These are phyloP conservation scores for Eurytoma californica DNA, from an alignment of 2,888 invertebrate genomes.

Conservation along the genomic window DNA sequence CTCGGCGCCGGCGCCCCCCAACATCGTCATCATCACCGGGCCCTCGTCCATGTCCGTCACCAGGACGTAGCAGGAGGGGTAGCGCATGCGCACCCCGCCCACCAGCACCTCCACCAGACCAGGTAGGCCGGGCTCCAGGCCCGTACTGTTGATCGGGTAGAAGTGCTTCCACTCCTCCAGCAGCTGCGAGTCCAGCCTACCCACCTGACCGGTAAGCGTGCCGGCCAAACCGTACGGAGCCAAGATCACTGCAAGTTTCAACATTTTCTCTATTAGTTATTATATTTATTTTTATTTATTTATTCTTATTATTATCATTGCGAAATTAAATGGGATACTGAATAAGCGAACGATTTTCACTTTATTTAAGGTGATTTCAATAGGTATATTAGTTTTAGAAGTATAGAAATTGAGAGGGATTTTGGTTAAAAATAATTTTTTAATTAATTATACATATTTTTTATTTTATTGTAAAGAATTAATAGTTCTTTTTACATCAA, in stretches of 20 bases:
- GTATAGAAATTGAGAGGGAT: too few relatives aligned
- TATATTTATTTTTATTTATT: too few relatives aligned
- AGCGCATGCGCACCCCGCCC: conserved; percentile 95
- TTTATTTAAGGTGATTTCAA: too few relatives aligned
- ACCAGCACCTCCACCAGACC: conserved; percentile 83
- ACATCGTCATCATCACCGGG: conserved; percentile 54
- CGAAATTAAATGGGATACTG: too few relatives aligned
- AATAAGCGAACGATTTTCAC: too few relatives aligned
- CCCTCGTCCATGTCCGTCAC: conserved; percentile 89
- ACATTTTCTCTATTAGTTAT: not conserved
- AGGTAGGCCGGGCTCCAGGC: conserved; percentile 73
- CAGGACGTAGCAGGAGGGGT: conserved; percentile 95
- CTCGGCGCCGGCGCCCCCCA: not conserved
- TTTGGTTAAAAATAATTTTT: too few relatives aligned
- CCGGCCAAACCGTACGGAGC: conserved; percentile 97
- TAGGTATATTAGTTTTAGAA: too few relatives aligned
- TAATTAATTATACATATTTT: too few relatives aligned
- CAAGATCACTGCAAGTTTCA: conserved; percentile 87
- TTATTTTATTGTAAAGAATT: too few relatives aligned
- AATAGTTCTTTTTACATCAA: too few relatives aligned
- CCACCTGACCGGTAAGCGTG: conserved; percentile 90
- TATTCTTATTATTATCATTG: too few relatives aligned
- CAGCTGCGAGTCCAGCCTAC: conserved; percentile 80
- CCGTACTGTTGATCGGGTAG: conserved; percentile 87
- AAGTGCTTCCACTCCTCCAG: conserved; percentile 97